Percentiles rank a stretch among this genome's conserved stretches.
phyloP scores from a whole-genome alignment of 2,797 vertebrate genomes.

The Tauraco hartlaubi region DNA sequence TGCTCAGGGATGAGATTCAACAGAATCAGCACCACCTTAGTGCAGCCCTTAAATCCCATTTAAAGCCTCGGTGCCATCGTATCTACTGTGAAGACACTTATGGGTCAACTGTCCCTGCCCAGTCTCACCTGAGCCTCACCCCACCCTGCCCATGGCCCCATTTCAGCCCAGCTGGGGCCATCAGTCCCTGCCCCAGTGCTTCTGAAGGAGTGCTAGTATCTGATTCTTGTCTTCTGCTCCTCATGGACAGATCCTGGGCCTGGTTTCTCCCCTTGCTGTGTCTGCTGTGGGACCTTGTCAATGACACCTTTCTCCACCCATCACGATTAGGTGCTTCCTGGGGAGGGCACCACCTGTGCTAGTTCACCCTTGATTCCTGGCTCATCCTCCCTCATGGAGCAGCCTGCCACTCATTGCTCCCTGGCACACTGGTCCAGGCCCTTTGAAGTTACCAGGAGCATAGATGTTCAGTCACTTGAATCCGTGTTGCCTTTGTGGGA shows the following conservation, averaged over 20 bases:
- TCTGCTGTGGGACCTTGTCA: neutral
- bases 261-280: neutral
- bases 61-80: neutral
- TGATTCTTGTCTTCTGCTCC: neutral
- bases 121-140: neutral
- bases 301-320: neutral
- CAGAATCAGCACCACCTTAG: neutral
- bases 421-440: neutral
- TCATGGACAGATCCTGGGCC: neutral
- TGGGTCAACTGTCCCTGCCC: rapidly evolving
- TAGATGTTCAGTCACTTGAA: neutral
- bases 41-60: neutral
- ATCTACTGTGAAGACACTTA: neutral
- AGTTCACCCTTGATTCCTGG: neutral
- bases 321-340: neutral
- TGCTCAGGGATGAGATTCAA: neutral
- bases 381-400: neutral
- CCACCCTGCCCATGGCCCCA: rapidly evolving
- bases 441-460: neutral
- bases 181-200: neutral
- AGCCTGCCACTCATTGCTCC: neutral
- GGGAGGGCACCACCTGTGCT: neutral
- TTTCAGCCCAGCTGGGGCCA: neutral
- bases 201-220: neutral
- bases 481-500: neutral